Evolutionary conservation across 2,797 vertebrate species (phyloP).

Genomic region (Enteromius viviparus): DNA sequence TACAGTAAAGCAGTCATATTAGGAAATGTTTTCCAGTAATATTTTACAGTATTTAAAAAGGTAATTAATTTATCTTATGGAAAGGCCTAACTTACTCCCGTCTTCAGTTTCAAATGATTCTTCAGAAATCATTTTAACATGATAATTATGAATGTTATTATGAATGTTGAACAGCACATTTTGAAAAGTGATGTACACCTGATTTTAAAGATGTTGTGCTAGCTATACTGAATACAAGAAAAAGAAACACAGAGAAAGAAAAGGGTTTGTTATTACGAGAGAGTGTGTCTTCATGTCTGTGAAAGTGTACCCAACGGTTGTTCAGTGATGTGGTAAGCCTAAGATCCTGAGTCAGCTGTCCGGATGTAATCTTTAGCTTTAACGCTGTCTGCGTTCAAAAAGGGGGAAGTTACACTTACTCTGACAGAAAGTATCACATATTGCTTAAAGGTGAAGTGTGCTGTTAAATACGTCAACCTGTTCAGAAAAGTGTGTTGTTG

Average conservation of each 20-base stretch:
- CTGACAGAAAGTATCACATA: conserved; percentile 15
- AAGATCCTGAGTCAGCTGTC: conserved; percentile 49
- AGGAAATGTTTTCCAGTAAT: background rate
- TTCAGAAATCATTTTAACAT: background rate
- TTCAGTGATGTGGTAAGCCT: conserved; percentile 38
- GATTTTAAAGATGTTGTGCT: background rate
- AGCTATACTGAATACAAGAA: background rate
- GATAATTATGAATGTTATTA: background rate
- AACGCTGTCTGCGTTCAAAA: background rate
- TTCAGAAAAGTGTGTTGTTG: background rate
- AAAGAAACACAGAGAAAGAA: background rate
- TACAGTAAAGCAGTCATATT: background rate
- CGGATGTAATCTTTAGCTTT: conserved; percentile 52
- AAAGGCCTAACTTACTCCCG: background rate
- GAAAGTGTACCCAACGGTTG: conserved; percentile 17
- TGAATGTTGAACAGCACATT: background rate
- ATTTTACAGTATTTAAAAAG: background rate
- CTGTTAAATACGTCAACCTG: background rate
- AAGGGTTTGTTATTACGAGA: background rate
- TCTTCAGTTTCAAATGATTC: background rate
- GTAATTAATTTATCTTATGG: background rate
- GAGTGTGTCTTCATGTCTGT: background rate
- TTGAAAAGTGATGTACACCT: no score
- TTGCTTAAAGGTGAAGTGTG: background rate
- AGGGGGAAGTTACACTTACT: conserved; percentile 11